These are phyloP conservation scores for Cyrtonyx montezumae DNA, from an alignment of 2,113 vertebrate genomes.

Conservation along the genomic window DNA sequence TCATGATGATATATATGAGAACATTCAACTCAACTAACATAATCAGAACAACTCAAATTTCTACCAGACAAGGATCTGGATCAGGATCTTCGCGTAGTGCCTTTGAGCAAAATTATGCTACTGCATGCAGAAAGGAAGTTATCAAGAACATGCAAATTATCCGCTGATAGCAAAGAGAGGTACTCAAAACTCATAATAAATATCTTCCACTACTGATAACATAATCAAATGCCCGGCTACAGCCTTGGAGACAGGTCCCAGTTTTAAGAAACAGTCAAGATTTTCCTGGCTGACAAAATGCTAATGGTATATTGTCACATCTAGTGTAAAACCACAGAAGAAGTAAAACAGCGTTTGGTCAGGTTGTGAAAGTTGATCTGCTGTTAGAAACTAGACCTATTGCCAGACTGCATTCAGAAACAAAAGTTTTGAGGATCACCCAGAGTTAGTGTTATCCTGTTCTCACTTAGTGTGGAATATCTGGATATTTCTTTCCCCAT, in stretches of 20 bases:
- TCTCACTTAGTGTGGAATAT: neutral
- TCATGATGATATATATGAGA: neutral
- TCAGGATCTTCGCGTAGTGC: neutral
- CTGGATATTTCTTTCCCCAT: neutral
- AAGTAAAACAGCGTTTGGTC: neutral
- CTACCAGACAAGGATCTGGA: neutral
- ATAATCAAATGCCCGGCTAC: neutral
- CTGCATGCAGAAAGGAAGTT: neutral
- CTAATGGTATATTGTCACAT: neutral
- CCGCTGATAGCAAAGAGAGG: neutral
- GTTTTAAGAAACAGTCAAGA: conserved; percentile 4
- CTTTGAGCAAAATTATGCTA: conserved; percentile 32
- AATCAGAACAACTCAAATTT: conserved; percentile 31
- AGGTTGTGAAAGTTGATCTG: neutral
- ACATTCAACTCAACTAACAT: neutral
- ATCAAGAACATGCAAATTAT: neutral
- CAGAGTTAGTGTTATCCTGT: neutral
- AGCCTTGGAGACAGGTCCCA: neutral
- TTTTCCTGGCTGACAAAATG: neutral
- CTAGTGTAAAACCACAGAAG: neutral
- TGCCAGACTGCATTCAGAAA: neutral
- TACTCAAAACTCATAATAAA: conserved; percentile 16
- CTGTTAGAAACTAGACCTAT: neutral
- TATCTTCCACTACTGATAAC: neutral
- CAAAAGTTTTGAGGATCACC: neutral